Conservation (phyloP, 1,140 invertebrate species). For the Leptinotarsa lineolata region DNA sequence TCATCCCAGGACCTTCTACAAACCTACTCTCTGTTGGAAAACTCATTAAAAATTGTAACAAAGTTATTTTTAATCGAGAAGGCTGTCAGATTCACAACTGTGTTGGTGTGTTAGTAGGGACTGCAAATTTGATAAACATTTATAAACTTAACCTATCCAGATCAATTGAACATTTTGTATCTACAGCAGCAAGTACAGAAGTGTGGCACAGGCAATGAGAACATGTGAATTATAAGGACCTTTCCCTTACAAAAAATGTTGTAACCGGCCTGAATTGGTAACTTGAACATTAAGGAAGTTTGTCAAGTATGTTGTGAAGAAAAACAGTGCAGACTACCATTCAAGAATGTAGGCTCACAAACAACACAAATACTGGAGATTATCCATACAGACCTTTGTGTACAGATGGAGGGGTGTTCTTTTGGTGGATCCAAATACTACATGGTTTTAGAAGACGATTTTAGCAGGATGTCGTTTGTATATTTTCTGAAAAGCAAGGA, state of each 20-base stretch:
- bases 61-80: conserved; percentile 33
- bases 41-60: conserved; percentile 27
- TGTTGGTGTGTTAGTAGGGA: conserved; percentile 32
- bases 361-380: conserved; percentile 46
- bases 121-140: conserved; percentile 4
- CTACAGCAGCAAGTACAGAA: conserved; percentile 31
- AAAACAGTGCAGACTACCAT: conserved; percentile 48
- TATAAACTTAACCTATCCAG: conserved; percentile 32
- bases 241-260: conserved; percentile 34
- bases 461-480: conserved; percentile 48
- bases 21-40: conserved; percentile 29
- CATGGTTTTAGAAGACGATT: conserved; percentile 54
- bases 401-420: conserved; percentile 17
- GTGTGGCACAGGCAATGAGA: conserved; percentile 44
- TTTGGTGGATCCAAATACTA: conserved; percentile 45
- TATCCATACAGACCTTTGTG: conserved; percentile 30
- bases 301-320: conserved; percentile 47
- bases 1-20: conserved; percentile 26
- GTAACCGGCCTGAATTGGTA: conserved; percentile 32
- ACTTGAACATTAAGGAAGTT: conserved; percentile 38
- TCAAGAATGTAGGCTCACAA: conserved; percentile 37
- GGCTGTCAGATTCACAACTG: conserved; percentile 30
- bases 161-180: conserved; percentile 25
- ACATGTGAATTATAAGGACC: conserved; percentile 45
- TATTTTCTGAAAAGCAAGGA: conserved; percentile 53